These are phyloP conservation scores for Sandelia bainsii DNA, from an alignment of 2,797 vertebrate species.

Conservation along the genomic window DNA sequence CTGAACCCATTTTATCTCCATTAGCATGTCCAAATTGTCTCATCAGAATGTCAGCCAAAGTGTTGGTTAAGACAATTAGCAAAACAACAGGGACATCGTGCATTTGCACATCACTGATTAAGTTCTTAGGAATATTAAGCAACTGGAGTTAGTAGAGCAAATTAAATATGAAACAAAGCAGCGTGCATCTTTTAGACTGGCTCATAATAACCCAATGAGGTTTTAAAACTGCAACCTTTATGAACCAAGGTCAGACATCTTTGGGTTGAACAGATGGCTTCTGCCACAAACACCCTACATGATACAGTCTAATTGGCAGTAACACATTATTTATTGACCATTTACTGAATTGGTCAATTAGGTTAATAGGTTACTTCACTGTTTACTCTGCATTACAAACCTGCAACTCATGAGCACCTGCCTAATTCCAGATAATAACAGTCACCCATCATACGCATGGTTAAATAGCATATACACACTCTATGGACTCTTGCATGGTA, in stretches of 20 bases:
- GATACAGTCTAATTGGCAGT: constrained; percentile 72
- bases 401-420: constrained; percentile 56
- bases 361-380: constrained; percentile 65
- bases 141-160: constrained; percentile 15
- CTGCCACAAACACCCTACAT: constrained; percentile 57
- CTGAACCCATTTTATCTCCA: constrained; percentile 24
- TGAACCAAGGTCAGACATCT: constrained; percentile 71
- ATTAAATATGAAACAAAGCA: constrained; percentile 41
- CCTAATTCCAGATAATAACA: constrained; percentile 65
- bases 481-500: neutral
- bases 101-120: constrained; percentile 50
- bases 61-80: constrained; percentile 56
- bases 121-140: constrained; percentile 46
- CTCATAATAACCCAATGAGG: constrained; percentile 16
- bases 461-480: constrained; percentile 35
- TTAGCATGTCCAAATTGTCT: constrained; percentile 65
- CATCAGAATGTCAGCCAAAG: constrained; percentile 52
- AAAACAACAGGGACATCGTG: constrained; percentile 53
- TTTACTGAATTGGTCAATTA: constrained; percentile 79
- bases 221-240: constrained; percentile 40
- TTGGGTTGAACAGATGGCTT: constrained; percentile 73
- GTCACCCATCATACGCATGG: constrained; percentile 42
- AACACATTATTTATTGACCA: constrained; percentile 78
- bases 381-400: constrained; percentile 70
- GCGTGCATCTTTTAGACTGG: constrained; percentile 3